Conservation (phyloP, 2,888 invertebrate genomes). For the Perithous albicinctus region DNA sequence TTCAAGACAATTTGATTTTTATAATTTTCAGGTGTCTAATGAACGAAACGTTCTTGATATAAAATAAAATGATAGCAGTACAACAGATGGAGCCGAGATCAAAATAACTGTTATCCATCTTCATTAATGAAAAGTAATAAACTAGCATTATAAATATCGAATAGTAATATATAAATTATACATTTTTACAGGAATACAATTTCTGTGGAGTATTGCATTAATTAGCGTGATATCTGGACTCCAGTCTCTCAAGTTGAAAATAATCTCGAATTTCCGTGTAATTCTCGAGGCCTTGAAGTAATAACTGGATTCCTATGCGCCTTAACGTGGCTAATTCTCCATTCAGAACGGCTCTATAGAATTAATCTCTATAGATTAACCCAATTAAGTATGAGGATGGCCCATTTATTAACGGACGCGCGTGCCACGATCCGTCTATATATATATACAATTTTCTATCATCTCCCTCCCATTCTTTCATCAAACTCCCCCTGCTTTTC, state of each 20-base stretch:
- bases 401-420: constrained; percentile 74
- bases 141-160: too few relatives aligned
- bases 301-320: constrained; percentile 65
- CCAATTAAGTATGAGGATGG: constrained; percentile 79
- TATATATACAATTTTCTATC: constrained; percentile 25
- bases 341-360: constrained; percentile 75
- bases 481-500: constrained; percentile 12
- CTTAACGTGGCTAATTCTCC: constrained; percentile 71
- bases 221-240: constrained; percentile 62
- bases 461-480: constrained; percentile 37
- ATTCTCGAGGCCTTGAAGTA: constrained; percentile 23
- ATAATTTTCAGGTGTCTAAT: too few relatives aligned
- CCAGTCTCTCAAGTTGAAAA: constrained; percentile 25
- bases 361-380: constrained; percentile 80
- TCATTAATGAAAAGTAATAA: too few relatives aligned
- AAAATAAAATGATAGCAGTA: too few relatives aligned
- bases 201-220: constrained; percentile 47
- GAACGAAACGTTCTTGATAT: too few relatives aligned
- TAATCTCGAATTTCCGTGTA: constrained; percentile 21
- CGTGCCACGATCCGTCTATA: constrained; percentile 23
- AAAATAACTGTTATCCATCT: too few relatives aligned
- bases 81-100: too few relatives aligned
- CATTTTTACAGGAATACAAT: neutral
- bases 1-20: too few relatives aligned
- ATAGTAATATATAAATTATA: neutral